Percentiles rank a stretch among this genome's conserved stretches.
phyloP scores from a whole-genome alignment of 2,113 vertebrate species.

The Malurus elegans region DNA sequence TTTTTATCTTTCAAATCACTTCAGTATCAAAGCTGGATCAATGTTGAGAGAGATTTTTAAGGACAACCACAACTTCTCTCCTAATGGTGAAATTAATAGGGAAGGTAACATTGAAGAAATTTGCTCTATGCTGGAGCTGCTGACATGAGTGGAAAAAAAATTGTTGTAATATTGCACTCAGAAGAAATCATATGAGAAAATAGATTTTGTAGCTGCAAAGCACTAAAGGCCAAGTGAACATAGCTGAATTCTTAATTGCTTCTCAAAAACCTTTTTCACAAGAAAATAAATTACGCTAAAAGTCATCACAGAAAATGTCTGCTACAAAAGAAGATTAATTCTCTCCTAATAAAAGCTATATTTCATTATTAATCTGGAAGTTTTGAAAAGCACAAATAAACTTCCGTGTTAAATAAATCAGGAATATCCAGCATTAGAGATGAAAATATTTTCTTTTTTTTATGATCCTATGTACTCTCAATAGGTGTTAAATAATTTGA shows the following conservation, averaged over 20 bases:
- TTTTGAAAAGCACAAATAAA: neutral
- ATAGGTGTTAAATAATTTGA: neutral
- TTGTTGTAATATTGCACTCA: neutral
- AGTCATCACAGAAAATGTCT: neutral
- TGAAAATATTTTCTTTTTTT: neutral
- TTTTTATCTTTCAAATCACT: neutral
- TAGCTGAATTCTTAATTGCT: constrained; percentile 22
- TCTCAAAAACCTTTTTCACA: neutral
- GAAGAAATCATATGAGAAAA: constrained; percentile 9
- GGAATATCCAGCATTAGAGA: neutral
- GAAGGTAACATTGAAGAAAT: neutral
- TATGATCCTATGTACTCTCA: neutral
- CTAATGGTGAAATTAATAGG: neutral
- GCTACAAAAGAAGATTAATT: neutral
- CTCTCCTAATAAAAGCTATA: neutral
- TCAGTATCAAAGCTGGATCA: neutral
- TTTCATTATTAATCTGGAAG: neutral
- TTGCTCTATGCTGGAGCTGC: neutral
- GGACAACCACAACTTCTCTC: neutral
- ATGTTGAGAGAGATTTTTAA: neutral
- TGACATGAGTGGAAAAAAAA: neutral
- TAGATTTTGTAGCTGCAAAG: neutral
- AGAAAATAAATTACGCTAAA: constrained; percentile 7
- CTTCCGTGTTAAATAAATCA: neutral
- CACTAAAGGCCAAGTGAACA: neutral